Percentiles rank a stretch among this genome's conserved stretches.
Evolutionary conservation across 1,140 invertebrate genomes (phyloP).

Genomic region (Microplitis demolitor): DNA sequence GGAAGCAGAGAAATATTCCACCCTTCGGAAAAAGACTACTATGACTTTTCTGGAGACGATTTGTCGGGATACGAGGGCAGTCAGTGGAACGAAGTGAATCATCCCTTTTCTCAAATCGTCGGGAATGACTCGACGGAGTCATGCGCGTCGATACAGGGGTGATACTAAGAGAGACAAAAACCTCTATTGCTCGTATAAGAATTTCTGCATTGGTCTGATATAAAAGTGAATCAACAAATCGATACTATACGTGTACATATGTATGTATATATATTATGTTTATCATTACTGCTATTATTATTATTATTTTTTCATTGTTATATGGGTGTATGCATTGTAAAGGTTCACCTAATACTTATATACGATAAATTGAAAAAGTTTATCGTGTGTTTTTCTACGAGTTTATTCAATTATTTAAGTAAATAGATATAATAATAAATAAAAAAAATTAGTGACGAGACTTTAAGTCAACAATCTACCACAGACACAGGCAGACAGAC

Average conservation of each 20-base stretch:
- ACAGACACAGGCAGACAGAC: too few species aligned
- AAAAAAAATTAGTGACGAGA: too few species aligned
- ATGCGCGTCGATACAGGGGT: constrained; percentile 19
- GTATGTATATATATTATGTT: too few species aligned
- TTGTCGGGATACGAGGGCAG: constrained; percentile 11
- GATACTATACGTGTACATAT: background rate
- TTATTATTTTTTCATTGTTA: too few species aligned
- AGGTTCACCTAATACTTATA: background rate
- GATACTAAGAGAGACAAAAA: background rate
- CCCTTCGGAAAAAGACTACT: background rate
- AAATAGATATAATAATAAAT: too few species aligned
- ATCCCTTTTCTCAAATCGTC: constrained; percentile 17
- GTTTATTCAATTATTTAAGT: too few species aligned
- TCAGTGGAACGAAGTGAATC: constrained; percentile 19
- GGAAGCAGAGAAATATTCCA: background rate
- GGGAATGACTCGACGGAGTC: constrained; percentile 17
- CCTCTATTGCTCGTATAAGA: background rate
- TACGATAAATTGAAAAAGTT: background rate
- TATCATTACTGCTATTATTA: too few species aligned
- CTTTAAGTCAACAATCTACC: too few species aligned
- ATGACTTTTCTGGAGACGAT: constrained; percentile 7
- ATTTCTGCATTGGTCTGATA: constrained; percentile 13
- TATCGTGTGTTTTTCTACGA: background rate
- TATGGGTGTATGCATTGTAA: background rate
- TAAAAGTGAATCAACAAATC: constrained; percentile 12